A percentile compares a stretch with the other conserved stretches of the same genome.
These are phyloP conservation scores for Lasioglossum morio DNA, from an alignment of 2,888 invertebrate species.

Conservation along the genomic window DNA sequence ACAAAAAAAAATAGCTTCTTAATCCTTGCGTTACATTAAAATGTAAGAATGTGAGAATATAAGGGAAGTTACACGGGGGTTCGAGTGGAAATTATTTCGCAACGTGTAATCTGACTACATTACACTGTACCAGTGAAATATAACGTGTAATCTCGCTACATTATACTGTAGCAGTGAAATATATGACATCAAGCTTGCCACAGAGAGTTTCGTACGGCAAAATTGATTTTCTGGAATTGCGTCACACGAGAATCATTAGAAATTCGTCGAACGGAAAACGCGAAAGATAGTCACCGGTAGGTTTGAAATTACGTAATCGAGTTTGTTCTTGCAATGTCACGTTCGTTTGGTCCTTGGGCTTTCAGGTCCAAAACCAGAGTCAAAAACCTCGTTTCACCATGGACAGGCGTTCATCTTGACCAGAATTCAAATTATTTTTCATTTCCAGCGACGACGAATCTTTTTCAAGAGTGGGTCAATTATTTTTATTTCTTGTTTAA, in stretches of 20 bases:
- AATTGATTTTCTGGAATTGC: background rate
- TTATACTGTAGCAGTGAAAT: background rate
- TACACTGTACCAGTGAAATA: background rate
- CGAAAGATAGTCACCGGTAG: background rate
- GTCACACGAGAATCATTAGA: constrained; percentile 12
- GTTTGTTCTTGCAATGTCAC: background rate
- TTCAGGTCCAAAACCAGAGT: constrained; percentile 20
- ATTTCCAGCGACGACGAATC: too few species aligned
- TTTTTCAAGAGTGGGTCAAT: too few species aligned
- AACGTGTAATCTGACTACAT: background rate
- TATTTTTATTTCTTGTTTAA: too few species aligned
- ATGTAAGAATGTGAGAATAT: background rate
- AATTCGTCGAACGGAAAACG: background rate
- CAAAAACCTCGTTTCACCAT: constrained; percentile 29
- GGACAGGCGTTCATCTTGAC: background rate
- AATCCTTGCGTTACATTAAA: background rate
- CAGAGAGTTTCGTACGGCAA: background rate
- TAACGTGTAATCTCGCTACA: background rate
- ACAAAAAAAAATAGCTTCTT: too few species aligned
- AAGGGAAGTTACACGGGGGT: background rate
- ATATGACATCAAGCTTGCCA: too few species aligned
- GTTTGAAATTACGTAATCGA: constrained; percentile 24
- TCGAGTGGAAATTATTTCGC: background rate
- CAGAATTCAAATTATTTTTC: background rate
- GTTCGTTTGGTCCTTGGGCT: constrained; percentile 11